phyloP scores from a whole-genome alignment of 1,140 invertebrate genomes.

The Drosophila serrata region DNA sequence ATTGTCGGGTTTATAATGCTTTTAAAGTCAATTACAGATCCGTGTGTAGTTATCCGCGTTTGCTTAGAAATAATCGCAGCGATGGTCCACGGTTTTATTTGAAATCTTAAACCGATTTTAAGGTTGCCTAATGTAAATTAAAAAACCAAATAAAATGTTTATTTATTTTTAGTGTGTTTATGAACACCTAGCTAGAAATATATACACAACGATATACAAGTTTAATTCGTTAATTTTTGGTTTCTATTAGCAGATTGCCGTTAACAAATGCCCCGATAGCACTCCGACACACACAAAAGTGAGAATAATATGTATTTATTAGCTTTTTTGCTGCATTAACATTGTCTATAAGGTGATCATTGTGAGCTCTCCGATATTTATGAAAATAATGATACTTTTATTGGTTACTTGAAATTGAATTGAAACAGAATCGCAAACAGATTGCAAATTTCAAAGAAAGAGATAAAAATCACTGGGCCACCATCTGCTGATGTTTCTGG shows the following conservation, averaged over 20 bases:
- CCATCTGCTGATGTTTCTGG: constrained; percentile 13
- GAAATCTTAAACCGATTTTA: constrained; percentile 32
- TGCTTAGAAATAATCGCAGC: constrained; percentile 26
- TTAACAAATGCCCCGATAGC: constrained; percentile 30
- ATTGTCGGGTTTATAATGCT: constrained; percentile 16
- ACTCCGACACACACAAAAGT: constrained; percentile 2
- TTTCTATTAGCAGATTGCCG: constrained; percentile 47
- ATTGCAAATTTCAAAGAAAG: background rate
- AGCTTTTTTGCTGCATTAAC: constrained; percentile 13
- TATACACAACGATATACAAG: background rate
- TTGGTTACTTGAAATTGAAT: background rate
- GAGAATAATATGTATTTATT: constrained; percentile 21
- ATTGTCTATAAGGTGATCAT: constrained; percentile 21
- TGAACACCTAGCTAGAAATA: constrained; percentile 19
- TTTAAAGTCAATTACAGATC: constrained; percentile 35
- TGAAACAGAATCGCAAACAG: background rate
- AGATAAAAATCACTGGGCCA: constrained; percentile 6
- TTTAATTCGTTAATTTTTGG: constrained; percentile 44
- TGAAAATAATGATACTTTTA: constrained; percentile 10
- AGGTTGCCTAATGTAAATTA: constrained; percentile 22
- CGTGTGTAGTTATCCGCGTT: constrained; percentile 20
- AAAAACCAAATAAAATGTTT: constrained; percentile 36
- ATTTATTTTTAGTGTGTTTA: constrained; percentile 33
- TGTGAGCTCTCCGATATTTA: background rate
- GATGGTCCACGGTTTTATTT: constrained; percentile 34